Evolutionary conservation across 2,797 vertebrate genomes (phyloP).

Genomic region (Pelodytes ibericus): DNA sequence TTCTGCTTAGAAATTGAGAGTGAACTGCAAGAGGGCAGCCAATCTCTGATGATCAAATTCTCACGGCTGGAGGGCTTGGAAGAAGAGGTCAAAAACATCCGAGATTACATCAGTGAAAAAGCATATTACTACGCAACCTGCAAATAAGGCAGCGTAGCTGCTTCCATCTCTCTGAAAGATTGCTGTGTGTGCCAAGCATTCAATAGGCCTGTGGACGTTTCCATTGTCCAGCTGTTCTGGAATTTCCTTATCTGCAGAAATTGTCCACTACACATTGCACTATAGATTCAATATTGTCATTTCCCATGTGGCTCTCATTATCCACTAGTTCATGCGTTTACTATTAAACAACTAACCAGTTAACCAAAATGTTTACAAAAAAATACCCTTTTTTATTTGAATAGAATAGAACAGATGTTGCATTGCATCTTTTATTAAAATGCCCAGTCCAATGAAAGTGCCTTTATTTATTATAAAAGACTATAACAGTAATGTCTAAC

Average conservation of each 20-base stretch:
- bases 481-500: too few relatives aligned
- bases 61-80: conserved; percentile 75
- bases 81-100: conserved; percentile 69
- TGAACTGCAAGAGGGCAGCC: conserved; percentile 72
- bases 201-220: conserved; percentile 7
- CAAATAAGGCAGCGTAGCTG: conserved; percentile 57
- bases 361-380: too few relatives aligned
- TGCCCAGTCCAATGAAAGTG: too few relatives aligned
- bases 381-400: too few relatives aligned
- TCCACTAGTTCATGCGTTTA: too few relatives aligned
- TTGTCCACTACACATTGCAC: background rate
- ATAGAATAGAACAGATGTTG: too few relatives aligned
- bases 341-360: too few relatives aligned
- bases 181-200: background rate
- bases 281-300: background rate
- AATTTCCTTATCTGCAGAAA: background rate
- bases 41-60: conserved; percentile 71
- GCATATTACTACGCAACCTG: conserved; percentile 71
- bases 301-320: background rate
- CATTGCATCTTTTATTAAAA: too few relatives aligned
- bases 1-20: conserved; percentile 77
- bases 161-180: background rate
- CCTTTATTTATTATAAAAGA: too few relatives aligned
- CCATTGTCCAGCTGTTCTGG: background rate
- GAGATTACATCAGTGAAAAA: conserved; percentile 69